phyloP scores from a whole-genome alignment of 2,888 invertebrate genomes.

The Melieria omissa region DNA sequence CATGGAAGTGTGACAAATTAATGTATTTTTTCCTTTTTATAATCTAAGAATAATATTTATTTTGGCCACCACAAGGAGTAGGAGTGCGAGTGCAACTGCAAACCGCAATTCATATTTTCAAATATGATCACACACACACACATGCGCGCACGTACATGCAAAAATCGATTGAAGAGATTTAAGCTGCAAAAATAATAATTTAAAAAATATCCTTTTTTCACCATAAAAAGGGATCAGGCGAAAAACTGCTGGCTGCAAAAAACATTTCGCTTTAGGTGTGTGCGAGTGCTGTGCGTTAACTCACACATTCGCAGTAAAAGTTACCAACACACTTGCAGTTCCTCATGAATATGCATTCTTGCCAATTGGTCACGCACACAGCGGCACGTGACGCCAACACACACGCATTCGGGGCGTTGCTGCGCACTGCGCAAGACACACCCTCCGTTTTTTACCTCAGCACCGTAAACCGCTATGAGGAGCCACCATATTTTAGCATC shows the following conservation, averaged over 20 bases:
- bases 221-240: background rate
- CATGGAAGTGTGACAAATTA: slow-evolving; percentile 47
- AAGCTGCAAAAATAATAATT: slow-evolving; percentile 59
- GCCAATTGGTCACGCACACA: slow-evolving; percentile 1
- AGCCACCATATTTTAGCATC: background rate
- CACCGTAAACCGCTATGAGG: no score
- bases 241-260: background rate
- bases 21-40: slow-evolving; percentile 41
- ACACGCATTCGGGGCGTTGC: slow-evolving; percentile 13
- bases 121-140: slow-evolving; percentile 8
- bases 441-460: background rate
- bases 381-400: background rate
- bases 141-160: background rate
- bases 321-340: background rate
- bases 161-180: slow-evolving; percentile 49
- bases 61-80: slow-evolving; percentile 49
- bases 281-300: background rate
- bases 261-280: background rate
- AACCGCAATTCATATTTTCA: slow-evolving; percentile 4
- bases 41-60: slow-evolving; percentile 61
- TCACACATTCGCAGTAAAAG: background rate
- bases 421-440: slow-evolving; percentile 18
- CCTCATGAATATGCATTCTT: slow-evolving; percentile 31
- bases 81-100: background rate
- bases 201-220: slow-evolving; percentile 38